Evolutionary conservation across 1,140 invertebrate species (phyloP).

Genomic region (Saccostrea cuccullata): DNA sequence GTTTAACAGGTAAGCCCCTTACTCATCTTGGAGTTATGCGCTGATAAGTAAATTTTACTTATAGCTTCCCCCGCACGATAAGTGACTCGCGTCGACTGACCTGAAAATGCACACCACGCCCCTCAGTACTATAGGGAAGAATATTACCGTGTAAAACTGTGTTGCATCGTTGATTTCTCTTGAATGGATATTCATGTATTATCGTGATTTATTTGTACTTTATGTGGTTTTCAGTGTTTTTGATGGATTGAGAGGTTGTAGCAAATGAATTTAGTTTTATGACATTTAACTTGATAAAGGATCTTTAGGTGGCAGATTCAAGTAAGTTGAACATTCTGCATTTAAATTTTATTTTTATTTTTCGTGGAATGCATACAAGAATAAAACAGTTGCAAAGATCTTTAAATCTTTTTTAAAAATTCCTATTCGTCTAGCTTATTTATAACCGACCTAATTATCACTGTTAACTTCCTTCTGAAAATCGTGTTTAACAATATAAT

Average conservation of each 20-base stretch:
- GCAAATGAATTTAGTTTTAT: not conserved
- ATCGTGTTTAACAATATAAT: not conserved
- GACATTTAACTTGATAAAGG: not conserved
- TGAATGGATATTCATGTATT: not conserved
- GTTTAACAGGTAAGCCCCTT: slow-evolving; percentile 1
- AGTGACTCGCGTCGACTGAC: not conserved
- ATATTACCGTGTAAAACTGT: not conserved
- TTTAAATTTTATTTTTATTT: not conserved
- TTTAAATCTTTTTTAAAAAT: not conserved
- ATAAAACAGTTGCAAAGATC: not conserved
- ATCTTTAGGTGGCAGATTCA: not conserved
- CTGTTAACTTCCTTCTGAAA: not conserved
- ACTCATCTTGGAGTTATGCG: slow-evolving; percentile 17
- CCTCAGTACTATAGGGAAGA: not conserved
- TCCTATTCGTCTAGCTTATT: not conserved
- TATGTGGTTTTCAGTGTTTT: not conserved
- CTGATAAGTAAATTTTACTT: not conserved
- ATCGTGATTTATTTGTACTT: too few species aligned
- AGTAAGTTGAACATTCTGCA: not conserved
- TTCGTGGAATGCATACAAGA: not conserved
- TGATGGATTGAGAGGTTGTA: not conserved
- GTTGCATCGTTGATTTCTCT: not conserved
- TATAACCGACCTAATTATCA: not conserved
- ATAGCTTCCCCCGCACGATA: slow-evolving; percentile 15
- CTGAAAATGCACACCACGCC: not conserved